A percentile compares a stretch with the other conserved stretches of the same genome.
Conservation (phyloP, 30 jellyfish, hydroid and myxozoan species). For the Hydractinia echinata region DNA sequence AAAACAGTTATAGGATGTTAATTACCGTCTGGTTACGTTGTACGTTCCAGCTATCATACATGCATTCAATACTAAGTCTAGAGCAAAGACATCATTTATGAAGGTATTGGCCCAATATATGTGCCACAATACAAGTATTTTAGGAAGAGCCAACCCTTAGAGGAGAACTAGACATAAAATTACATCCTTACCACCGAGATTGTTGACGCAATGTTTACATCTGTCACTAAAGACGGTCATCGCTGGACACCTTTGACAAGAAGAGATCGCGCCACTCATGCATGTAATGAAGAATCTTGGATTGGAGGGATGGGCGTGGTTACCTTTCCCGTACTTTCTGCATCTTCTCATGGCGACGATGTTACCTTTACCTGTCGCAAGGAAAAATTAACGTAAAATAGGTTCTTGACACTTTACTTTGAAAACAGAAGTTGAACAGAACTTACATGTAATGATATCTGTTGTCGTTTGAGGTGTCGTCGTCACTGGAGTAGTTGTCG, state of each 20-base stretch:
- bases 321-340: background rate
- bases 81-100: too few relatives aligned
- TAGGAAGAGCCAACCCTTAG: too few relatives aligned
- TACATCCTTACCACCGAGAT: background rate
- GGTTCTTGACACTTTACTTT: background rate
- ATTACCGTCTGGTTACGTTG: too few relatives aligned
- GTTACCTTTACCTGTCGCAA: background rate
- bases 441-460: background rate
- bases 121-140: too few relatives aligned
- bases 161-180: background rate
- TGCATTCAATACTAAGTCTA: too few relatives aligned
- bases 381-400: background rate
- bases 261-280: background rate
- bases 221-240: background rate
- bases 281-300: background rate
- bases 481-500: background rate
- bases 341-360: background rate
- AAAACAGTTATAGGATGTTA: too few relatives aligned
- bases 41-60: too few relatives aligned
- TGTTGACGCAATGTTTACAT: background rate
- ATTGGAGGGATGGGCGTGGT: background rate
- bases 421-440: background rate
- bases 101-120: too few relatives aligned
- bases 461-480: background rate
- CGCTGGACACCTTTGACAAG: conserved; percentile 7